Evolutionary conservation across 1,140 invertebrate genomes (phyloP), one percentile per base, ranked within the genome.

Genomic region (Globodera rostochiensis): DNA sequence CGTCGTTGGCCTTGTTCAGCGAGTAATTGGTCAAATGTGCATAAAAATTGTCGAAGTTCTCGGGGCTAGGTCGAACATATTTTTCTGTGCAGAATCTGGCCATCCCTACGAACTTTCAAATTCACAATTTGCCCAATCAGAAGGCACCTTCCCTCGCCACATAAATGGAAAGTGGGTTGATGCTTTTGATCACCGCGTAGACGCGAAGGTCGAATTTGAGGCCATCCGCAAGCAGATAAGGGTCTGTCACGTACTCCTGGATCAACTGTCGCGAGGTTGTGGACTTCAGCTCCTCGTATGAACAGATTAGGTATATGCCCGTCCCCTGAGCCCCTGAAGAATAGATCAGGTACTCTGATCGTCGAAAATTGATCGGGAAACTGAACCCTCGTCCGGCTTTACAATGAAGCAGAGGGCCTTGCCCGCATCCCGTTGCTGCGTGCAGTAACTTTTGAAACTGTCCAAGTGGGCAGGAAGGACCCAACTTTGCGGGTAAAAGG

Each of bases 1-100:
- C 86, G n/a, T 84, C 84, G 84, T 90, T 91, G 60, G 86, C 84
- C 83, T 92, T 92, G 80, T 92, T 92, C 60, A 92, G 84, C 0
- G 91, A 92, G 84, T 92, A 92, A 84, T 92, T 92, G 21, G 91
- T 92, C 77, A 92, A 86, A 87, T 92, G 91, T 87, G 91, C 91
- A 82, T 88, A 92, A 5, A 90, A 84, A 80, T 92, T 90, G 75
- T 89, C 85, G 46, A 91, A 83, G 79, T 92, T 92, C 21, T 77
- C 74, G 19, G 84, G 73, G 19, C 85, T 86, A 25, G 89, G 89
- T 71, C 79, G 81, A 25, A 76, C 70, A 82, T 92, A 92, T 60
- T 90, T 90, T 64, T 91, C 82, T 4, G 91, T 92, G 66, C 91
- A 91, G 85, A 91, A 91, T 57, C 91, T 83, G 11, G 90, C 91